Base-by-base conservation (phyloP, 2,797 vertebrate species). In the Trachops cirrhosus region DNA sequence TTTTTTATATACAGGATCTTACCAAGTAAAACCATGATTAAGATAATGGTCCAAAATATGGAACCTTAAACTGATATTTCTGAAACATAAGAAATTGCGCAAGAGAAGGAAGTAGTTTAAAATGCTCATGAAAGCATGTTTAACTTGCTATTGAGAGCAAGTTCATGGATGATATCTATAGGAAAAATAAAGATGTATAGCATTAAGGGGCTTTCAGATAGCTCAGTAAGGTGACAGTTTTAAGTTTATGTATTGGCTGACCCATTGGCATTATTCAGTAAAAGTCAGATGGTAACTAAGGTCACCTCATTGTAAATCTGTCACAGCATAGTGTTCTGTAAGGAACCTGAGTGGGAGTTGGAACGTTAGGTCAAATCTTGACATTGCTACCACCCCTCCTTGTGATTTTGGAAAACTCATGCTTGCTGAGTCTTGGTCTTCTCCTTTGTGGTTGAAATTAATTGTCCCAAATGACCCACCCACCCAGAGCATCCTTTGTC, bases 11-110 rank as follows among this genome's bases (percentile, higher is more conserved):
- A 90, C 39, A 93, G 9, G 41, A 3, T 94, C 78, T 96, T 80
- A 88, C 37, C 64, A 73, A 93, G 70, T 68, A 62, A 92, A 96
- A 95, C 62, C 32, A 32, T 64, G 37, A 70, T 87, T 64, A 78
- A 73, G 34, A 41, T 92, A 86, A n/a, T 64, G 41, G 6, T 32
- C 16, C 46, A 39, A 70, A 94, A 89, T 39, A 5, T 62, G 39
- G 67, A 16, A 57, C 10, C 50, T 75, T 94, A 67, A 86, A n/a
- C 44, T 85, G 41, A 18, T 96, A 68, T 64, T 90, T 87, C 71
- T 89, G 84, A 79, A 15, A 77, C 21, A 37, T 41, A 82, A 82
- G 57, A 79, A 86, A 80, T 9, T 78, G 57, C 39, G 3, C 8
- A 73, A 21, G 29, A 41, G 21, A 19, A 52, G 19, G 2, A 14